Base-by-base conservation (phyloP, 2,797 vertebrate genomes). In the Chelonia mydas region DNA sequence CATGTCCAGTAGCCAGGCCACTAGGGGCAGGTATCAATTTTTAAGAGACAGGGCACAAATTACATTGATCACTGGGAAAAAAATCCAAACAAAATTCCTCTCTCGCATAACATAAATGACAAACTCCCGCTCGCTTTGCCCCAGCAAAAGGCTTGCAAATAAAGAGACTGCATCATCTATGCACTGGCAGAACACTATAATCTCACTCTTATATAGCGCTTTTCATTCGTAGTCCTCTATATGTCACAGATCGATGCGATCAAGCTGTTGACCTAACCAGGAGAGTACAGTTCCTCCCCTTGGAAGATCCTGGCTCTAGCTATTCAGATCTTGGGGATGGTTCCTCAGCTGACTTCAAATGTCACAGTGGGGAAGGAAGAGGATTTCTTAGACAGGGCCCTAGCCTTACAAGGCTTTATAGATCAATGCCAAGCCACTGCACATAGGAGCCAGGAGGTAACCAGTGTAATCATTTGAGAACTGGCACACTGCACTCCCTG, bases 181-280 rank as follows among this genome's bases (percentile, higher is more conserved):
- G 57, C 0, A 0, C 16, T 79, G 21, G 9, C 45, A 59, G 31
- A 82, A 55, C 53, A 23, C 33, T 54, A 2, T 27, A 4, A 50
- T 28, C 17, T 8, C 65, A 11, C 17, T 53, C 80, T 53, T 25
- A 1, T 15, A 0, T 0, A 31, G 51, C 86, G 6, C 77, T 85
- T 83, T 84, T 33, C 86, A 53, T 6, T 7, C 0, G 1, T 21
- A 47, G 81, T 77, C 74, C 74, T 45, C 45, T 76, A 27, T 28
- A 3, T 11, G 49, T 50, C 50, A 41, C 27, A 19, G n/a, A 53
- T 45, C 8, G 49, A 83, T 59, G 28, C 0, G 2, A 27, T 41
- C 0, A 1, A 2, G 45, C 88, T 45, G 28, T 11, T 53, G 65
- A 31, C 81, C 41, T 25, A 27, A 13, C 4, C 0, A 7, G 15